Base-by-base conservation (phyloP, 2,113 vertebrate species). In the Festucalex cinctus region DNA sequence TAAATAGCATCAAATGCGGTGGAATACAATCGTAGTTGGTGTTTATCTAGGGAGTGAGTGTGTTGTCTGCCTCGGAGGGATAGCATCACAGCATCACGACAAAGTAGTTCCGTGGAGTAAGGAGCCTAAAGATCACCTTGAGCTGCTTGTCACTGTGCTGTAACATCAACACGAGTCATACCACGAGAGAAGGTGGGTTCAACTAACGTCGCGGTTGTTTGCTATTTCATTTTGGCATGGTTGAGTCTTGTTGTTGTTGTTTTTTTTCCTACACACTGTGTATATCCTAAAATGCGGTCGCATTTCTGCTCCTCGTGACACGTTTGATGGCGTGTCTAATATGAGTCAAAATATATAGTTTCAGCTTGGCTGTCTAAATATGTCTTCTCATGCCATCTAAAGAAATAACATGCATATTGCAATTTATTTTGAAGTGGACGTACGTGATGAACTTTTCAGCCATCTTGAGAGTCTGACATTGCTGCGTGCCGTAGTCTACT, bases 71-170 rank as follows among this genome's bases (percentile, higher is more conserved):
- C 73, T 81, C 89, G 90, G 85, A 89, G 68, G 83, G 73, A 90
- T 88, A 85, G 68, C 2, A 51, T 19, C 14, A 69, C 48, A 85
- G 83, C 79, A 88, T 83, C 78, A 46, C 26, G 13, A 66, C 59
- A 80, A 92, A 91, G 83, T 91, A 92, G 91, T 88, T 54, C 91
- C 81, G 66, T 39, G 16, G 12, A 39, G 49, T 75, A 63, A 66
- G 26, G 58, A 44, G 61, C 74, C 24, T 20, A 64, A 36, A 63
- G 78, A 89, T 92, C 90, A 92, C 89, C 90, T 92, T 91, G 84
- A 88, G 75, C 78, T 59, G 19, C 24, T 58, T 24, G 51, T 73
- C 70, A 76, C n/a, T 76, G 61, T 20, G 35, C 20, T 71, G 60
- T 46, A 39, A 59, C 82, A 80, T 85, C 77, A 57, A 16, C 17